Base-by-base conservation (phyloP, 2,888 invertebrate species). In the Nomada hirtipes region DNA sequence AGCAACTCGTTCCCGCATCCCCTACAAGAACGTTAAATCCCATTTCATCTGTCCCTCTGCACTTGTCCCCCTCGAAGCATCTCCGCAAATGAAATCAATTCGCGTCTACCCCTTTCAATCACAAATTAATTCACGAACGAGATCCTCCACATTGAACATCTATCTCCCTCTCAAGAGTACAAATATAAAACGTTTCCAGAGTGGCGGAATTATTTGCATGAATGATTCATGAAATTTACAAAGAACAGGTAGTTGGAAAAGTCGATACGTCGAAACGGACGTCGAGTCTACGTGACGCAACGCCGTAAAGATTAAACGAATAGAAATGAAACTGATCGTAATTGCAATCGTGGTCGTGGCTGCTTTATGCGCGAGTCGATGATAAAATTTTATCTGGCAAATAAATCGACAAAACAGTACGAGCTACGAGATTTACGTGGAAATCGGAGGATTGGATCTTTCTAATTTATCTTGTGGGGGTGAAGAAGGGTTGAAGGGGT, bases 301-400 rank as follows among this genome's bases (percentile, higher is more conserved):
- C 44, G 3, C n/a, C 57, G 57, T 15, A 42, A 55, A 57, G 42
- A 68, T 57, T 55, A 57, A 68, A 57, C 23, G 68, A 18, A 26
- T 20, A n/a, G 9, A 11, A 20, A 42, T n/a, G 53, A 36, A 55
- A 23, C 29, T 36, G 20, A 7, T 3, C 23, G 68, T 44, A 15
- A 55, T 68, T 57, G 23, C 55, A 55, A n/a, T 11, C 20, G 55
- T n/a, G 55, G n/a, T 20, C 4, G 55, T n/a, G 20, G 20, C n/a
- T 55, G 20, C 47, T 61, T 63, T 42, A 23, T 20, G 20, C 47
- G 23, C 20, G 72, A 20, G 9, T 50, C 23, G 52, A 47, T 47
- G 75, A 69, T 79, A 75, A 75, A 68, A 68, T 75, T 74, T 79
- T 78, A 78, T 78, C 74, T 57, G 29, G 29, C 57, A 15, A 36